Base-by-base conservation (phyloP, 2,888 invertebrate genomes). In the Lottia scabra region DNA sequence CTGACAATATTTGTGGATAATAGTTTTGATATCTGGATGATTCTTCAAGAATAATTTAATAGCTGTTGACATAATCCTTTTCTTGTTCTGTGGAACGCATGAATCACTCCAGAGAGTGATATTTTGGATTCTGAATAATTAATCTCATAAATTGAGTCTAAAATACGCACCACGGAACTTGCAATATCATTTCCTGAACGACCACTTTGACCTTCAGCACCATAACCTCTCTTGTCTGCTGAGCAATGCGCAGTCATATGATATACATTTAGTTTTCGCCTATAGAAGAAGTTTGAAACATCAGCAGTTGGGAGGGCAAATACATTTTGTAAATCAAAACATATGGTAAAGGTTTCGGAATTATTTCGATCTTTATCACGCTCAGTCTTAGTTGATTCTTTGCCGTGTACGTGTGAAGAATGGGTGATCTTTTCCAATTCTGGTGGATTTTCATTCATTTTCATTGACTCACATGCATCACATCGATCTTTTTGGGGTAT, bases 281-380 rank as follows among this genome's bases (percentile, higher is more conserved):
- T 30, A 23, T 70, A 48, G 16, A 65, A 70, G 46, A 70, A 70
- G 1, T 12, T 70, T 4, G 12, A n/a, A 44, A 70, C 12, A 16
- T 65, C 44, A 8, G 70, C 65, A 13, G 30, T 44, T 8, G 65
- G 70, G 10, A 70, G 27, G 1, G 65, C 12, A 43, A 70, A 46
- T 4, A 70, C 70, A 26, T 70, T 70, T 45, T 70, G 46, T 45
- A 70, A n/a, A 45, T 70, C 65, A 70, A 70, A 70, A 19, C 70
- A 70, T 6, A 70, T 16, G 4, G 46, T 65, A 63, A 63, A 23
- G 30, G 15, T 63, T 8, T 43, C 44, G 19, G 27, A 30, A 10
- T 15, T 23, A n/a, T 23, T 38, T 48, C 48, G 16, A 19, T 48
- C 48, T 19, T 19, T 48, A 13, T n/a, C n/a, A 16, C 48, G 16